Evolutionary conservation across 2,888 invertebrate genomes (phyloP).

Genomic region (Blastobasis lacticolella): DNA sequence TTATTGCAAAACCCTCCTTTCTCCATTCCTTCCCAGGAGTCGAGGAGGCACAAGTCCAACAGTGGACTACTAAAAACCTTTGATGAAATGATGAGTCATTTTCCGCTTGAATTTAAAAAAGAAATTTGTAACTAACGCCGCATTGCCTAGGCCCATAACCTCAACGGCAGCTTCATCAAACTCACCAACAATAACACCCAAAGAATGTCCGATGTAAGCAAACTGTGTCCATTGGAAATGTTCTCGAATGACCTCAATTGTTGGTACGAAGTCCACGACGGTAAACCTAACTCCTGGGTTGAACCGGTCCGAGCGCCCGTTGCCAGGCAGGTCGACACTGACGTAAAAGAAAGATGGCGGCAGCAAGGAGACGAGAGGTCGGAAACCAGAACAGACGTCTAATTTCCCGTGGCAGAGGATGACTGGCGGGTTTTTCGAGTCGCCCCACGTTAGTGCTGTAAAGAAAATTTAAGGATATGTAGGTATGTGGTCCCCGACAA

Average conservation of each 20-base stretch:
- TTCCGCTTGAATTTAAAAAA: no score
- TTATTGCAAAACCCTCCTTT: no score
- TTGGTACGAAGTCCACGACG: constrained; percentile 34
- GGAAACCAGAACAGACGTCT: constrained; percentile 75
- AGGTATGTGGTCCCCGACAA: background rate
- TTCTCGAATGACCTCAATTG: constrained; percentile 28
- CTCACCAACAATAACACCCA: constrained; percentile 48
- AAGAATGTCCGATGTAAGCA: constrained; percentile 48
- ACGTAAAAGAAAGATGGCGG: constrained; percentile 52
- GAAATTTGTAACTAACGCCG: no score
- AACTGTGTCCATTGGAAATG: constrained; percentile 48
- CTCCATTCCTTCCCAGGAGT: no score
- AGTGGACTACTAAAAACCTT: no score
- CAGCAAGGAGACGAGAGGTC: constrained; percentile 67
- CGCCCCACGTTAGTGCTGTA: constrained; percentile 76
- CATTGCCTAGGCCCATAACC: no score
- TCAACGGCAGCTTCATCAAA: background rate
- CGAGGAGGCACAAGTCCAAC: no score
- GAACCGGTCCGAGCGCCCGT: constrained; percentile 70
- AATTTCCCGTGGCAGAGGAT: constrained; percentile 74
- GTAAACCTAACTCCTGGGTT: constrained; percentile 44
- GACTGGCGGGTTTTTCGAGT: constrained; percentile 58
- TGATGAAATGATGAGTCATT: no score
- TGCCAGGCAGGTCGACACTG: constrained; percentile 72
- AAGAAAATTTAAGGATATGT: constrained; percentile 4